Percentiles rank a stretch among this genome's conserved stretches.
phyloP scores from a whole-genome alignment of 2,797 vertebrate genomes.

The Neostethus bicornis region DNA sequence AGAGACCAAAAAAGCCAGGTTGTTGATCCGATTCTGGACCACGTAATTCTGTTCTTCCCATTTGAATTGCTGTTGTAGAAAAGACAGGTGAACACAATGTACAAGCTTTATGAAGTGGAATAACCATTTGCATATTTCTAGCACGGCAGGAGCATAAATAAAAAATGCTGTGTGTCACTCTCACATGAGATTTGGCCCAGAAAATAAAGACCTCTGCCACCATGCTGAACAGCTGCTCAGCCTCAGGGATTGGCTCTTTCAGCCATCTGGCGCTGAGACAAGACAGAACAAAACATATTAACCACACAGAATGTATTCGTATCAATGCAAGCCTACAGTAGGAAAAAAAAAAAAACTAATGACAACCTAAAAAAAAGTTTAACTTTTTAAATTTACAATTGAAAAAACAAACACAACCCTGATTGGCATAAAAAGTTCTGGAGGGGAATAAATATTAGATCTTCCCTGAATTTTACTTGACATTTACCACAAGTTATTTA shows the following conservation, averaged over 20 bases:
- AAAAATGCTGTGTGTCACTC: conserved; percentile 43
- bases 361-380: no score
- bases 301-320: conserved; percentile 20
- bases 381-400: no score
- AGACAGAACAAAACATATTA: conserved; percentile 36
- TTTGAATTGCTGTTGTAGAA: conserved; percentile 90
- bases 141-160: conserved; percentile 8
- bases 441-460: no score
- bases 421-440: no score
- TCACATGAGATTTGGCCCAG: conserved; percentile 97
- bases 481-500: no score
- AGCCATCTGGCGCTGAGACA: conserved; percentile 89
- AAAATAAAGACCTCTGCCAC: conserved; percentile 94
- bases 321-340: conserved; percentile 7
- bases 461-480: background rate
- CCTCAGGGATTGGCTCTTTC: conserved; percentile 85
- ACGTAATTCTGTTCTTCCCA: conserved; percentile 97
- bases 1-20: conserved; percentile 89
- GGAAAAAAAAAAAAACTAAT: conserved; percentile 4
- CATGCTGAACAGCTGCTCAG: conserved; percentile 91
- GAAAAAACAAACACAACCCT: no score
- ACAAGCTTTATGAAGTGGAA: background rate
- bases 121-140: conserved; percentile 1
- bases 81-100: background rate
- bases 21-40: conserved; percentile 96